Percentiles rank a stretch among this genome's conserved stretches.
Evolutionary conservation across 2,888 invertebrate genomes (phyloP).

Genomic region (Prionchulus punctatus): DNA sequence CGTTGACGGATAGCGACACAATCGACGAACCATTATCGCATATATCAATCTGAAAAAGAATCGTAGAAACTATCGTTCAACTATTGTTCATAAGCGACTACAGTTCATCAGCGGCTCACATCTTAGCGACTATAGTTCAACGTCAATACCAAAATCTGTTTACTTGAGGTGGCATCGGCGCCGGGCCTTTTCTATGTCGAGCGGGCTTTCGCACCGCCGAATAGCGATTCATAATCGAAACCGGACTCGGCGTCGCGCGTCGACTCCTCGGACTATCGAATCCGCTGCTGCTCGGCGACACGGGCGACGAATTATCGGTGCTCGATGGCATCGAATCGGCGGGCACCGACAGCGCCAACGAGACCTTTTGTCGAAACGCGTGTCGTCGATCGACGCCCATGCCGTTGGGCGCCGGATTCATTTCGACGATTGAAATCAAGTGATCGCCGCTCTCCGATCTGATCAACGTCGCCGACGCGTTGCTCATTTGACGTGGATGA

Average conservation of each 20-base stretch:
- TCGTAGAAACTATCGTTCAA: too few relatives aligned
- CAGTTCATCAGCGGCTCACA: too few relatives aligned
- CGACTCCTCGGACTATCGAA: not conserved
- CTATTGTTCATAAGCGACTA: too few relatives aligned
- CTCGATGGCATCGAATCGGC: not conserved
- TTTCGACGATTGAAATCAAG: not conserved
- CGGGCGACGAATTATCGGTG: not conserved
- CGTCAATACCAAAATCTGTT: not conserved
- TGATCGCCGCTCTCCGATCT: constrained; percentile 12
- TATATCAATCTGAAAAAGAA: too few relatives aligned
- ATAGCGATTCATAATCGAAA: not conserved
- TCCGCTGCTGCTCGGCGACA: not conserved
- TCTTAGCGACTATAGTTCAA: too few relatives aligned
- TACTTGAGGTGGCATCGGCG: not conserved
- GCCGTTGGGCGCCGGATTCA: not conserved
- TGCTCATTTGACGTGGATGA: too few relatives aligned
- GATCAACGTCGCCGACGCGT: constrained; percentile 4
- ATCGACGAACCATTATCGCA: too few relatives aligned
- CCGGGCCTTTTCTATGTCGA: not conserved
- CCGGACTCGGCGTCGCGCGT: not conserved
- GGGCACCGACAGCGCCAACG: not conserved
- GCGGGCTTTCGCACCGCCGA: not conserved
- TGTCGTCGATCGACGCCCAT: not conserved
- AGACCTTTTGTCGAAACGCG: not conserved
- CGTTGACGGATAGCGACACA: not conserved